Conservation (phyloP, 2,888 invertebrate genomes). For the Unio delphinus region DNA sequence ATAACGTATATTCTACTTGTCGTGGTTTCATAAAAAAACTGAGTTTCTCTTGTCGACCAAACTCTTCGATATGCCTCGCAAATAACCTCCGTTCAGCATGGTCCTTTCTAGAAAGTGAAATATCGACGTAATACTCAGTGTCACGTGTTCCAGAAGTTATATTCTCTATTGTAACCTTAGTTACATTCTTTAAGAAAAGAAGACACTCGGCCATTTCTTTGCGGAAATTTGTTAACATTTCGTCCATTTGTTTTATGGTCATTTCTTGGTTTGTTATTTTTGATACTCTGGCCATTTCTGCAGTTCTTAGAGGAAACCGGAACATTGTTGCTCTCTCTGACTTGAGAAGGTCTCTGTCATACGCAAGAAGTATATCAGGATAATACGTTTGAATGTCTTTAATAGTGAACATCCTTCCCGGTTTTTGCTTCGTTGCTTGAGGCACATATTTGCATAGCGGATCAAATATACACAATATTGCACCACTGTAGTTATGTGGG, state of each 20-base stretch:
- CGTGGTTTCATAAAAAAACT: background rate
- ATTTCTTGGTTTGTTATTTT: slow-evolving; percentile 41
- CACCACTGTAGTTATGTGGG: slow-evolving; percentile 28
- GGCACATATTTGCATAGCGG: slow-evolving; percentile 59
- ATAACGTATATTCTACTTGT: slow-evolving; percentile 9
- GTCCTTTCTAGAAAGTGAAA: background rate
- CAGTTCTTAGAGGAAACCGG: slow-evolving; percentile 35
- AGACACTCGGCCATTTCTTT: slow-evolving; percentile 19
- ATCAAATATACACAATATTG: slow-evolving; percentile 62
- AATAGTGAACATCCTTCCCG: slow-evolving; percentile 32
- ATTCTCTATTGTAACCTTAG: slow-evolving; percentile 16
- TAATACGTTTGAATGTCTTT: slow-evolving; percentile 6
- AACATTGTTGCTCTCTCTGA: slow-evolving; percentile 34
- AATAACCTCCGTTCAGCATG: background rate
- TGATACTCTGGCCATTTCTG: slow-evolving; percentile 48
- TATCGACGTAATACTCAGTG: slow-evolving; percentile 2
- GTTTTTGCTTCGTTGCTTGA: slow-evolving; percentile 19
- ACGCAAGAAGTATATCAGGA: slow-evolving; percentile 28
- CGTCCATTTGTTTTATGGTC: slow-evolving; percentile 4
- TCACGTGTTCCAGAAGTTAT: slow-evolving; percentile 6
- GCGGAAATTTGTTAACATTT: slow-evolving; percentile 16
- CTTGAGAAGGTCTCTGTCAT: slow-evolving; percentile 22
- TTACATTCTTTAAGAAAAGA: slow-evolving; percentile 32
- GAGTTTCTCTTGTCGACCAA: background rate
- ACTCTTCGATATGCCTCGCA: slow-evolving; percentile 1